Evolutionary conservation across 2,888 invertebrate genomes (phyloP).

Genomic region (Cheilosia urbana): DNA sequence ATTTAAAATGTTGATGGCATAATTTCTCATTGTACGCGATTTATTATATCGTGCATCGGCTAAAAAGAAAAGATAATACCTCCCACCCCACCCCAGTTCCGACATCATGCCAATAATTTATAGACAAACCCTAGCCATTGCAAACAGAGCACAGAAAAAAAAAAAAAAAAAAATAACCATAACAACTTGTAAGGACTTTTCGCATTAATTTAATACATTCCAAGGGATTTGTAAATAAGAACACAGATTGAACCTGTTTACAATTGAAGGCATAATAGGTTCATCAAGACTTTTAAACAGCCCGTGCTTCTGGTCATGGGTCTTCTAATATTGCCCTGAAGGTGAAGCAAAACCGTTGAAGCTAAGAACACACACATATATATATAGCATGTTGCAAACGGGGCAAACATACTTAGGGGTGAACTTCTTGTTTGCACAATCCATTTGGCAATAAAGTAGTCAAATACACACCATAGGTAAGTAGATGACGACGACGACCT

Average conservation of each 20-base stretch:
- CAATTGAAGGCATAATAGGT: slow-evolving; percentile 73
- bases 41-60: slow-evolving; percentile 56
- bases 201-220: slow-evolving; percentile 76
- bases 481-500: slow-evolving; percentile 61
- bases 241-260: slow-evolving; percentile 73
- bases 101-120: slow-evolving; percentile 64
- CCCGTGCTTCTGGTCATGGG: slow-evolving; percentile 55
- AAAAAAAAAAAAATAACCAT: slow-evolving; percentile 19
- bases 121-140: slow-evolving; percentile 23
- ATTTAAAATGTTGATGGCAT: slow-evolving; percentile 75
- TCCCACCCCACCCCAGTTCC: neutral
- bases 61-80: slow-evolving; percentile 47
- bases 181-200: slow-evolving; percentile 74
- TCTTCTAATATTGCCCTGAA: slow-evolving; percentile 51
- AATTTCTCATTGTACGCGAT: slow-evolving; percentile 69
- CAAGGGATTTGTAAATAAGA: slow-evolving; percentile 76
- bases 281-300: slow-evolving; percentile 65
- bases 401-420: slow-evolving; percentile 73
- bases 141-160: slow-evolving; percentile 4
- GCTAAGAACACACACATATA: neutral
- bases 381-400: slow-evolving; percentile 23
- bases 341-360: slow-evolving; percentile 53
- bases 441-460: slow-evolving; percentile 76
- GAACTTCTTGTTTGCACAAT: slow-evolving; percentile 74
- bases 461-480: slow-evolving; percentile 73